Evolutionary conservation across 2,113 vertebrate genomes (phyloP).

Genomic region (Zingel zingel): DNA sequence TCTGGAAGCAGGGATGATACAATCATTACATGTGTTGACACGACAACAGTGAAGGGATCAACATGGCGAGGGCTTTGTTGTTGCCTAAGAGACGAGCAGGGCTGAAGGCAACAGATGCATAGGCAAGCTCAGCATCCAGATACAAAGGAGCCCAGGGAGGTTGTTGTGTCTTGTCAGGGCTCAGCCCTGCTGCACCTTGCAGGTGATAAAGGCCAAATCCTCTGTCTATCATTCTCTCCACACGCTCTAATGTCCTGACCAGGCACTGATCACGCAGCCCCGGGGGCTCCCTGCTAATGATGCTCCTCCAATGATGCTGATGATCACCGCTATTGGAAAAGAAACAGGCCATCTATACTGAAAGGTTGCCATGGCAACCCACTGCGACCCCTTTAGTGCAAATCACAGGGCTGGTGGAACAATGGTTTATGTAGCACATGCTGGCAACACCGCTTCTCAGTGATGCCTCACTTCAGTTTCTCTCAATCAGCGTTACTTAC

Average conservation of each 20-base stretch:
- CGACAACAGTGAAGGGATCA: slow-evolving; percentile 50
- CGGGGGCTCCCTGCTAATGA: slow-evolving; percentile 61
- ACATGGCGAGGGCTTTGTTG: slow-evolving; percentile 49
- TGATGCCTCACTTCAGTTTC: neutral
- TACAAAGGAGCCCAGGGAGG: slow-evolving; percentile 32
- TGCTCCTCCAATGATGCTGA: slow-evolving; percentile 67
- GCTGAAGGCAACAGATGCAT: slow-evolving; percentile 30
- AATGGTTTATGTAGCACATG: slow-evolving; percentile 56
- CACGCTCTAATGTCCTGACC: slow-evolving; percentile 50
- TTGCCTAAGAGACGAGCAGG: slow-evolving; percentile 60
- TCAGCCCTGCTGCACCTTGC: slow-evolving; percentile 16
- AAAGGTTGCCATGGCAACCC: slow-evolving; percentile 76
- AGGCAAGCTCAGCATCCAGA: slow-evolving; percentile 28
- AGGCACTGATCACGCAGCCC: slow-evolving; percentile 64
- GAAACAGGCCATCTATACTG: slow-evolving; percentile 62
- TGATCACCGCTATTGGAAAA: slow-evolving; percentile 64
- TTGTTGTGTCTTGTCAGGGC: neutral
- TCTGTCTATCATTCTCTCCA: slow-evolving; percentile 13
- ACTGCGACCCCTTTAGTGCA: slow-evolving; percentile 59
- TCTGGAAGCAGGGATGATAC: slow-evolving; percentile 51
- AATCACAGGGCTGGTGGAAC: slow-evolving; percentile 65
- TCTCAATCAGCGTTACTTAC: slow-evolving; percentile 1
- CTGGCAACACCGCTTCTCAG: slow-evolving; percentile 23
- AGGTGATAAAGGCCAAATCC: slow-evolving; percentile 43
- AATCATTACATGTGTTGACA: slow-evolving; percentile 62